Conservation (phyloP, 2,888 invertebrate genomes). For the Drosophila algonquin region DNA sequence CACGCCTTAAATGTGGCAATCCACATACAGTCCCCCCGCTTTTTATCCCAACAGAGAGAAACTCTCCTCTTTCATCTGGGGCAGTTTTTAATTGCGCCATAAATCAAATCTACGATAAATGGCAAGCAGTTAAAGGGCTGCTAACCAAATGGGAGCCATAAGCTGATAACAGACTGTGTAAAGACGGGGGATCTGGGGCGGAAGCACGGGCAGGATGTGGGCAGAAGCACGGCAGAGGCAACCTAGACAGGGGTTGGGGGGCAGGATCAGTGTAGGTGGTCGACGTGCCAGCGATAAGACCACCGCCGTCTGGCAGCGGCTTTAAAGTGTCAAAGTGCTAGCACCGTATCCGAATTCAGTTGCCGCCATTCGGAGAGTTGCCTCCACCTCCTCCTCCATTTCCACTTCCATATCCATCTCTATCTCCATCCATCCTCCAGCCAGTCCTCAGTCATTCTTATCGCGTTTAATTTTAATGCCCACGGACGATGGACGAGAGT, state of each 20-base stretch:
- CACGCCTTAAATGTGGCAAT: slow-evolving; percentile 12
- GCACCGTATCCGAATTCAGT: slow-evolving; percentile 40
- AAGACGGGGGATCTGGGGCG: slow-evolving; percentile 1
- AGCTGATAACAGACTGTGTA: slow-evolving; percentile 68
- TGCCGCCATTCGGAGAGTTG: slow-evolving; percentile 26
- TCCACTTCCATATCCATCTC: slow-evolving; percentile 34
- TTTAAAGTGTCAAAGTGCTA: slow-evolving; percentile 72
- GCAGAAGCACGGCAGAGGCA: neutral
- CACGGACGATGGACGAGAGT: slow-evolving; percentile 53
- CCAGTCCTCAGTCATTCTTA: slow-evolving; percentile 22
- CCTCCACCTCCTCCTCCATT: slow-evolving; percentile 31
- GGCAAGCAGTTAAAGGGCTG: slow-evolving; percentile 76
- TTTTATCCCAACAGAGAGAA: neutral
- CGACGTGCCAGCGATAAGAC: slow-evolving; percentile 58
- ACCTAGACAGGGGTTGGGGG: neutral
- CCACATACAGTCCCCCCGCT: neutral
- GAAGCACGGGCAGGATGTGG: neutral
- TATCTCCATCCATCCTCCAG: slow-evolving; percentile 3
- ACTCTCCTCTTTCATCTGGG: slow-evolving; percentile 39
- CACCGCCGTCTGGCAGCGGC: slow-evolving; percentile 41
- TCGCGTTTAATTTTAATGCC: slow-evolving; percentile 70
- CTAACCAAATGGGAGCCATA: slow-evolving; percentile 79
- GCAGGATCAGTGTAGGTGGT: neutral
- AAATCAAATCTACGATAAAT: slow-evolving; percentile 77
- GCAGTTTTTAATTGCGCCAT: slow-evolving; percentile 73